Evolutionary conservation across 1,140 invertebrate genomes (phyloP).

Genomic region (Drosophila subobscura): DNA sequence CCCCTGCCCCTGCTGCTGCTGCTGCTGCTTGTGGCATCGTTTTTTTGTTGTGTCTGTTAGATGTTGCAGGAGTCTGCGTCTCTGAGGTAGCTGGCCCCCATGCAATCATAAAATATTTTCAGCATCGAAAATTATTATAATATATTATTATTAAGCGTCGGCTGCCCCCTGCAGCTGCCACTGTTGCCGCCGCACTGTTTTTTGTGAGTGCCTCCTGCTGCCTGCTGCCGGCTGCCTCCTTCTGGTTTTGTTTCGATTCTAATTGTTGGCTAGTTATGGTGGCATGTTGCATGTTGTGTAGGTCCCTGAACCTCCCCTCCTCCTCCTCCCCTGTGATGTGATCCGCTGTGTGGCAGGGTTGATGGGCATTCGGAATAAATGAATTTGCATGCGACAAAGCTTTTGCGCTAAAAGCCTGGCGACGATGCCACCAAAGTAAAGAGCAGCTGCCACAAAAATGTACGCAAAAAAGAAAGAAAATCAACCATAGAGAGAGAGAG

Average conservation of each 20-base stretch:
- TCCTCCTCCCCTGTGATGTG: neutral
- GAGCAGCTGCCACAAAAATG: slow-evolving; percentile 42
- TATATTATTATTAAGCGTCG: slow-evolving; percentile 77
- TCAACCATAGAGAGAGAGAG: slow-evolving; percentile 15
- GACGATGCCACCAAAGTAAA: slow-evolving; percentile 18
- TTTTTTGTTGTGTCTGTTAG: slow-evolving; percentile 51
- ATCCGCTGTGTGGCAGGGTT: slow-evolving; percentile 5
- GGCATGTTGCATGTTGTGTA: neutral
- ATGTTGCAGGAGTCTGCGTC: slow-evolving; percentile 47
- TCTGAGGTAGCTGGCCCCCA: slow-evolving; percentile 24
- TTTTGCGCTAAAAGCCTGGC: slow-evolving; percentile 44
- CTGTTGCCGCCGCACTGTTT: slow-evolving; percentile 54
- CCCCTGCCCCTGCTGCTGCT: slow-evolving; percentile 4
- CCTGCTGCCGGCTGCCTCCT: slow-evolving; percentile 15
- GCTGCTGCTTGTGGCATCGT: slow-evolving; percentile 33
- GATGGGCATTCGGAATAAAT: slow-evolving; percentile 66
- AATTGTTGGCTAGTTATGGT: slow-evolving; percentile 44
- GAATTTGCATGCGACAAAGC: slow-evolving; percentile 68
- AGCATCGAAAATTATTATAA: slow-evolving; percentile 83
- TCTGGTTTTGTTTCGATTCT: slow-evolving; percentile 1
- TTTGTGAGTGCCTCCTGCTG: slow-evolving; percentile 20
- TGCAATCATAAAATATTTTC: slow-evolving; percentile 80
- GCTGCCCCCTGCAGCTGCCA: too few species aligned
- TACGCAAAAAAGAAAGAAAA: slow-evolving; percentile 25
- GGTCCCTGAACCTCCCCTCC: slow-evolving; percentile 47